Evolutionary conservation across 2,888 invertebrate species (phyloP).

Genomic region (Tenthredo mesomela): DNA sequence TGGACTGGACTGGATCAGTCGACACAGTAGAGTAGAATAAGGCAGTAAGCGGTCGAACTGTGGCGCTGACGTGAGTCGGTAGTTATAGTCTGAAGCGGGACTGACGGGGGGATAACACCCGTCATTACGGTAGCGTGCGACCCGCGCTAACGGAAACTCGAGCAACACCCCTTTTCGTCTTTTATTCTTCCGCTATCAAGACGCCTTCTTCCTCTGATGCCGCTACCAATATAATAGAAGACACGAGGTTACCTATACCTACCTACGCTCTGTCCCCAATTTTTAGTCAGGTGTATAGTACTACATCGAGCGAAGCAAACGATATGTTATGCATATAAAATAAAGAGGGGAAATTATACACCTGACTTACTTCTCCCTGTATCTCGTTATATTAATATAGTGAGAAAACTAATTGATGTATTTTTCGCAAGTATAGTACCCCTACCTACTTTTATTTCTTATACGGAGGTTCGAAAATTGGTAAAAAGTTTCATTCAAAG

Average conservation of each 20-base stretch:
- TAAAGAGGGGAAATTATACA: not conserved
- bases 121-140: slow-evolving; percentile 63
- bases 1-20: slow-evolving; percentile 6
- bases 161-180: slow-evolving; percentile 50
- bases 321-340: not conserved
- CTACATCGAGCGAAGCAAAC: not conserved
- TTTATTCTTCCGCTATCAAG: slow-evolving; percentile 24
- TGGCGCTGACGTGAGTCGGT: slow-evolving; percentile 48
- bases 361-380: not conserved
- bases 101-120: slow-evolving; percentile 59
- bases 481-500: no score
- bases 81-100: slow-evolving; percentile 56
- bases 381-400: no score
- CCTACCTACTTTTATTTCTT: no score
- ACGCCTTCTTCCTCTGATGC: slow-evolving; percentile 38
- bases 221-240: slow-evolving; percentile 41
- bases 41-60: slow-evolving; percentile 43
- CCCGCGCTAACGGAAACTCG: slow-evolving; percentile 55
- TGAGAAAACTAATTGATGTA: no score
- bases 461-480: not conserved
- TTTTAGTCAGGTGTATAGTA: slow-evolving; percentile 37
- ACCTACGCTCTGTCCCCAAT: not conserved
- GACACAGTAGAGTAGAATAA: slow-evolving; percentile 26
- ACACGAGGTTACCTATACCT: not conserved
- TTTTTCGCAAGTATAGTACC: no score